Conservation (phyloP, 1,140 invertebrate species). For the Neuroterus valhalla region DNA sequence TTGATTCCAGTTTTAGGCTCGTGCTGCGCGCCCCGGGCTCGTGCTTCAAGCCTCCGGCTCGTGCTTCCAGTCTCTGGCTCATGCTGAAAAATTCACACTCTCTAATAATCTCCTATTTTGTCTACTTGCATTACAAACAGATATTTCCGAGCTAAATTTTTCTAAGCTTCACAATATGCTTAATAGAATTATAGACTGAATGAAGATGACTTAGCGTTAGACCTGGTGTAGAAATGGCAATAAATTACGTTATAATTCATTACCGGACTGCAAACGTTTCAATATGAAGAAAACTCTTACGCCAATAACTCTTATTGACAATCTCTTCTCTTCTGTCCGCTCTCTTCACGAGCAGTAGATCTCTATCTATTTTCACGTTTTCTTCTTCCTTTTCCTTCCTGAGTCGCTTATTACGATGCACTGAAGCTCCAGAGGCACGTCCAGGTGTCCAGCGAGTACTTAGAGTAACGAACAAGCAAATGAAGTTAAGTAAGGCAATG, state of each 20-base stretch:
- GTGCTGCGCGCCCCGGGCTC: too few relatives aligned
- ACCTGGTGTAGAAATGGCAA: neutral
- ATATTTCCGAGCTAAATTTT: too few relatives aligned
- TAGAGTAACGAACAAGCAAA: conserved; percentile 63
- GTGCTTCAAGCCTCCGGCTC: too few relatives aligned
- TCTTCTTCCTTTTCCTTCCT: conserved; percentile 6
- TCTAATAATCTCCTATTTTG: too few relatives aligned
- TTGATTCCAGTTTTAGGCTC: too few relatives aligned
- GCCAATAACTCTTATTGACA: conserved; percentile 28
- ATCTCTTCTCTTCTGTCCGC: neutral
- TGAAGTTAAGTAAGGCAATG: conserved; percentile 63
- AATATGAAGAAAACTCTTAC: conserved; percentile 29
- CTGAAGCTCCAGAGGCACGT: conserved; percentile 54
- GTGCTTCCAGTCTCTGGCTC: too few relatives aligned
- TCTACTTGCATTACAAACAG: too few relatives aligned
- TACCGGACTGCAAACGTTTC: conserved; percentile 10
- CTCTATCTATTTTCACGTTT: conserved; percentile 14
- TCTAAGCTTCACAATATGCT: too few relatives aligned
- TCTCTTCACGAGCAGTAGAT: conserved; percentile 1
- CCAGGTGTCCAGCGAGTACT: conserved; percentile 59
- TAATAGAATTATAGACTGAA: too few relatives aligned
- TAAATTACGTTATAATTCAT: conserved; percentile 6
- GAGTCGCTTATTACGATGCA: conserved; percentile 51
- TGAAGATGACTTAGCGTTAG: too few relatives aligned
- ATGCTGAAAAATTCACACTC: too few relatives aligned